These are phyloP conservation scores for Stratiomys singularior DNA, from an alignment of 2,888 invertebrate species.

Conservation along the genomic window DNA sequence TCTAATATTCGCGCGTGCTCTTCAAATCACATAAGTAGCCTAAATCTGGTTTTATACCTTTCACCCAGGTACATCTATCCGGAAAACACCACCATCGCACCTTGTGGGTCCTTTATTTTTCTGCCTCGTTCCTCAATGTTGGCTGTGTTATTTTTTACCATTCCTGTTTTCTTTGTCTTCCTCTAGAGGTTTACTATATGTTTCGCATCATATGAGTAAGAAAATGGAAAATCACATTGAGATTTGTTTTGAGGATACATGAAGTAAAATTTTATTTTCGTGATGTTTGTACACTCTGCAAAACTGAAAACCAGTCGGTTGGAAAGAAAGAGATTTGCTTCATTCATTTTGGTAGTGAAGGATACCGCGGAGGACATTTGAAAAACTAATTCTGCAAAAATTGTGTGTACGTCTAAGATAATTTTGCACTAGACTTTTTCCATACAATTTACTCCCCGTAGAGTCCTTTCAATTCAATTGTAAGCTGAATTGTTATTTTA, in stretches of 20 bases:
- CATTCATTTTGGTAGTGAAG: too few species aligned
- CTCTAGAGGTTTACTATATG: neutral
- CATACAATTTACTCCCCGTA: too few species aligned
- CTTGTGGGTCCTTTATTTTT: neutral
- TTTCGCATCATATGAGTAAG: neutral
- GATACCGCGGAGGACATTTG: too few species aligned
- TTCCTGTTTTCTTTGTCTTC: neutral
- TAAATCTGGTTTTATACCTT: constrained; percentile 61
- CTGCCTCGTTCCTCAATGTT: too few species aligned
- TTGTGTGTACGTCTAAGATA: too few species aligned
- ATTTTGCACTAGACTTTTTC: too few species aligned
- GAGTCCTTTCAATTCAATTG: too few species aligned
- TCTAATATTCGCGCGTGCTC: constrained; percentile 65
- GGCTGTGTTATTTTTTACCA: constrained; percentile 5
- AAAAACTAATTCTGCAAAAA: too few species aligned
- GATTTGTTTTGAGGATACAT: neutral
- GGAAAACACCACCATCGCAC: constrained; percentile 1
- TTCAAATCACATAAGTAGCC: constrained; percentile 65
- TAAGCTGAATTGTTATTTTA: too few species aligned
- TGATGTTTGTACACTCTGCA: neutral
- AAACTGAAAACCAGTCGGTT: too few species aligned
- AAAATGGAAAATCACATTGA: neutral
- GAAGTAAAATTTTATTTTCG: neutral
- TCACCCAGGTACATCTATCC: constrained; percentile 39
- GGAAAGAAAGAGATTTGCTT: too few species aligned